These are phyloP conservation scores for Yponomeuta plumbellus DNA, from an alignment of 2,888 invertebrate species.

Conservation along the genomic window DNA sequence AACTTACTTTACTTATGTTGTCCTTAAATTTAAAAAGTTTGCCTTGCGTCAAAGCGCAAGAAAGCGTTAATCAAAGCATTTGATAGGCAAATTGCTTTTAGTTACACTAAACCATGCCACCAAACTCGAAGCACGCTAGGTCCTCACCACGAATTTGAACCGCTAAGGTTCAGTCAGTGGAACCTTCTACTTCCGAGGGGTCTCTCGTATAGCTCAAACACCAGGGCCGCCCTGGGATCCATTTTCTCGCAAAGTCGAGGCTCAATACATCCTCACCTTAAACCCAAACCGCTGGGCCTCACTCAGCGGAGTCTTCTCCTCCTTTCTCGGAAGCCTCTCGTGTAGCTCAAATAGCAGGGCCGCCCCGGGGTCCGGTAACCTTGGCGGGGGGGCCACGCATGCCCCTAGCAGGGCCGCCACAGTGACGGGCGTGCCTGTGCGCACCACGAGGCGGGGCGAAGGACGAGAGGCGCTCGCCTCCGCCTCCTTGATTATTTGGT, in stretches of 20 bases:
- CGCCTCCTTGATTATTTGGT: slow-evolving; percentile 72
- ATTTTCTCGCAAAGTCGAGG: too few relatives aligned
- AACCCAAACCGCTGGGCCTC: slow-evolving; percentile 66
- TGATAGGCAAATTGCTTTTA: too few relatives aligned
- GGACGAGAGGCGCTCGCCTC: slow-evolving; percentile 38
- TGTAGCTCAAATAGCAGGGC: slow-evolving; percentile 76
- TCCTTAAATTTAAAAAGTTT: too few relatives aligned
- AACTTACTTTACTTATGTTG: too few relatives aligned
- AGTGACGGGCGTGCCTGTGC: slow-evolving; percentile 79
- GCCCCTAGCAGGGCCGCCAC: slow-evolving; percentile 76
- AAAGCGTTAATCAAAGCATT: too few relatives aligned
- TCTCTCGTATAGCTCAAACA: slow-evolving; percentile 73
- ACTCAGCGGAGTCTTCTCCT: slow-evolving; percentile 44
- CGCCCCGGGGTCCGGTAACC: slow-evolving; percentile 77
- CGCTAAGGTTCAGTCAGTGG: slow-evolving; percentile 51
- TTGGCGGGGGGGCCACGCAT: slow-evolving; percentile 74
- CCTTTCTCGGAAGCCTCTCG: slow-evolving; percentile 51
- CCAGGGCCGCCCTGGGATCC: slow-evolving; percentile 74
- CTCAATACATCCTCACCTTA: slow-evolving; percentile 40
- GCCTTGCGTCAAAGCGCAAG: too few relatives aligned
- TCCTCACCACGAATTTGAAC: slow-evolving; percentile 60
- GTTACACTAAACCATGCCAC: too few relatives aligned
- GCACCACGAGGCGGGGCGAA: slow-evolving; percentile 63
- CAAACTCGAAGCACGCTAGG: too few relatives aligned
- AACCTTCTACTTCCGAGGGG: slow-evolving; percentile 37